Conservation (phyloP, 2,113 vertebrate genomes). For the Bungarus multicinctus region DNA sequence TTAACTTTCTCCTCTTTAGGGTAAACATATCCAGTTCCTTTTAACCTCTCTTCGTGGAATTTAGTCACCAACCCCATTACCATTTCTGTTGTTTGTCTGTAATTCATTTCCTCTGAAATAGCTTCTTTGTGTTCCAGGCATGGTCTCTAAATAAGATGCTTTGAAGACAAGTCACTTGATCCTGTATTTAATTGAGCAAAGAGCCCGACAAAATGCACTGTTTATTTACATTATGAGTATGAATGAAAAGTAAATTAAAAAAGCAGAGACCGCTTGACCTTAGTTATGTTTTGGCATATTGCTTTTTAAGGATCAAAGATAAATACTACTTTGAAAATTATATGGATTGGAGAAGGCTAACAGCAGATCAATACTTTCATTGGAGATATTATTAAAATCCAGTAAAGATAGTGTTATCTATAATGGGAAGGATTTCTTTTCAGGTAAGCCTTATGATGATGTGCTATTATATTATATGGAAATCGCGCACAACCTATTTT, state of each 20-base stretch:
- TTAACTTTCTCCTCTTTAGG: background rate
- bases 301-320: background rate
- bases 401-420: background rate
- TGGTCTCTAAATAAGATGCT: slow-evolving; percentile 19
- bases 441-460: background rate
- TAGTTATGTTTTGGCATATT: background rate
- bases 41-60: background rate
- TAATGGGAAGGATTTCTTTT: background rate
- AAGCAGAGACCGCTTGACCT: background rate
- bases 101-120: background rate
- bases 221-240: background rate
- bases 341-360: background rate
- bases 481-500: background rate
- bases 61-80: background rate
- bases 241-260: background rate
- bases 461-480: background rate
- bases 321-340: background rate
- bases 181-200: background rate
- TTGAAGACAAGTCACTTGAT: slow-evolving; percentile 6
- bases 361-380: background rate
- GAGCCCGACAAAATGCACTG: background rate
- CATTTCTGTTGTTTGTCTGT: background rate
- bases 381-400: background rate
- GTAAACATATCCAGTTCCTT: background rate
- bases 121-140: accelerated